phyloP scores from a whole-genome alignment of 1,140 invertebrate genomes.

The Phenacoccus solenopsis region DNA sequence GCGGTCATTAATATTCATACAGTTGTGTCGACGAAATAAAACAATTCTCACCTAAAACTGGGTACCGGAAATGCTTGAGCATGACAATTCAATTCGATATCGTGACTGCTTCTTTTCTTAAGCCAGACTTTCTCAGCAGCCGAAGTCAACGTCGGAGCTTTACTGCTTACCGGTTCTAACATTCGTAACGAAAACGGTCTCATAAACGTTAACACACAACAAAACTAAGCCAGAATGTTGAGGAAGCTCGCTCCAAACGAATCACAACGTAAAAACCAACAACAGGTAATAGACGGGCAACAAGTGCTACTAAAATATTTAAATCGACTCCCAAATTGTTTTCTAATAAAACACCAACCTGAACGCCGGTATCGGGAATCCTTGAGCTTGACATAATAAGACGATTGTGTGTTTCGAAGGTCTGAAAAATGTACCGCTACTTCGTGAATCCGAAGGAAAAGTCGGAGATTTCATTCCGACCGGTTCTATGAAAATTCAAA shows the following conservation, averaged over 20 bases:
- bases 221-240: slow-evolving; percentile 15
- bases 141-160: slow-evolving; percentile 41
- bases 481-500: slow-evolving; percentile 43
- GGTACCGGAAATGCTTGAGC: slow-evolving; percentile 37
- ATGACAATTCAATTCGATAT: slow-evolving; percentile 27
- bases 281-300: slow-evolving; percentile 56
- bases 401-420: slow-evolving; percentile 31
- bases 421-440: slow-evolving; percentile 39
- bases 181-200: background rate
- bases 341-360: slow-evolving; percentile 43
- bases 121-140: slow-evolving; percentile 32
- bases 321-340: background rate
- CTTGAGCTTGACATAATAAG: slow-evolving; percentile 57
- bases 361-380: slow-evolving; percentile 52
- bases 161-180: slow-evolving; percentile 44
- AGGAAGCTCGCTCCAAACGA: background rate
- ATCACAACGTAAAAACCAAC: slow-evolving; percentile 31
- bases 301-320: background rate
- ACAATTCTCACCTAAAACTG: slow-evolving; percentile 35
- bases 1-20: background rate
- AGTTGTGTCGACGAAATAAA: background rate
- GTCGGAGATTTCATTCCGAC: slow-evolving; percentile 44
- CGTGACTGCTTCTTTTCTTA: slow-evolving; percentile 20
- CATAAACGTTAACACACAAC: background rate
- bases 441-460: slow-evolving; percentile 34